Conservation (phyloP, 2,797 vertebrate species). For the Gila robusta region DNA sequence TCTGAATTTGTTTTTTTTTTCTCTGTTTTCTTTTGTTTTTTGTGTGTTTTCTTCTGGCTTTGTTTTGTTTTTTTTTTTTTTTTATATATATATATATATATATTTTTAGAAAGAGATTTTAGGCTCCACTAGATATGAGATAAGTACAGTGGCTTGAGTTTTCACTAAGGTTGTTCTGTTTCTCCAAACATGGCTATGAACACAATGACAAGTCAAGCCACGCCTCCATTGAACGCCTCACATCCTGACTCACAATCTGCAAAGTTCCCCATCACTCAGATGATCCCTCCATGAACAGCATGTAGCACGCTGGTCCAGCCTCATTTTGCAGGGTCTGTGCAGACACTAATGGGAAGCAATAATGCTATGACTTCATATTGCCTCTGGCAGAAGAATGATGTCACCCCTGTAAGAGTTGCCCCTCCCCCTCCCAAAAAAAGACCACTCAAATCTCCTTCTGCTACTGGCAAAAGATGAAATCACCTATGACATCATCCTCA, state of each 20-base stretch:
- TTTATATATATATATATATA: no score
- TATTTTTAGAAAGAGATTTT: not conserved
- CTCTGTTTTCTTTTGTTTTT: not conserved
- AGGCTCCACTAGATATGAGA: not conserved
- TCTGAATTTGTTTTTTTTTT: not conserved
- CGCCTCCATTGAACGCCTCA: not conserved
- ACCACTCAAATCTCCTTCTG: slow-evolving; percentile 16
- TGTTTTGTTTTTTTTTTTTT: not conserved
- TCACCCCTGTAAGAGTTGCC: slow-evolving; percentile 47
- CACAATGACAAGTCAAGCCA: not conserved
- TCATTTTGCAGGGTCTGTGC: slow-evolving; percentile 7
- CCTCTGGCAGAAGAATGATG: slow-evolving; percentile 55
- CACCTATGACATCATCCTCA: slow-evolving; percentile 46
- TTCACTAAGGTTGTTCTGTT: not conserved
- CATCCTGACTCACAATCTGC: not conserved
- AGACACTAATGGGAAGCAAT: slow-evolving; percentile 25
- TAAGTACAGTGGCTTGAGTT: not conserved
- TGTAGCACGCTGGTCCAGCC: slow-evolving; percentile 8
- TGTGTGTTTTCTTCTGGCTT: not conserved
- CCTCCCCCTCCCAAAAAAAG: slow-evolving; percentile 21
- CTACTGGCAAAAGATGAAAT: slow-evolving; percentile 37
- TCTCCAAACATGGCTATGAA: not conserved
- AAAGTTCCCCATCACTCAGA: not conserved
- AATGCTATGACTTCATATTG: slow-evolving; percentile 26
- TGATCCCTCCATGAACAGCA: not conserved